Evolutionary conservation across 2,888 invertebrate genomes (phyloP).

Genomic region (Leucozona laternaria): DNA sequence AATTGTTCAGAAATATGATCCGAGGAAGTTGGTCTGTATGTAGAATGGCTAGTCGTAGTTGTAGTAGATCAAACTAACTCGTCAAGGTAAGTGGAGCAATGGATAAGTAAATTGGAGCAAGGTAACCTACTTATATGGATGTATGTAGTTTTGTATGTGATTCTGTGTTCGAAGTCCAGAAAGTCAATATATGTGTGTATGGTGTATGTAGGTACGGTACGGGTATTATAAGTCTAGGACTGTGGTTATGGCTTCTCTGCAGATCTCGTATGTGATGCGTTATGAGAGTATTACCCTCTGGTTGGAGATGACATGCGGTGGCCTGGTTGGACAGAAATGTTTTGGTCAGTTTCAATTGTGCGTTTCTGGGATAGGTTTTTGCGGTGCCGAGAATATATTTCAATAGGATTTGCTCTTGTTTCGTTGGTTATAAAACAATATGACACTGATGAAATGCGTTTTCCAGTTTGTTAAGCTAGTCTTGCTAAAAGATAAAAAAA

Average conservation of each 20-base stretch:
- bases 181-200: too few relatives aligned
- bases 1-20: conserved; percentile 54
- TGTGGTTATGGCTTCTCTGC: conserved; percentile 38
- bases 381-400: conserved; percentile 48
- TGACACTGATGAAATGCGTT: conserved; percentile 43
- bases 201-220: too few relatives aligned
- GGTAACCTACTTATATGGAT: conserved; percentile 52
- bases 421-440: conserved; percentile 26
- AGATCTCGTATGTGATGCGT: conserved; percentile 48
- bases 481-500: conserved; percentile 44
- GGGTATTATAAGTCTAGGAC: conserved; percentile 36
- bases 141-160: neutral
- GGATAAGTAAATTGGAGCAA: conserved; percentile 47
- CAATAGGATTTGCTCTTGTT: conserved; percentile 42
- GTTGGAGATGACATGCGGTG: conserved; percentile 26
- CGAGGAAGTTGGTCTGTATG: conserved; percentile 16
- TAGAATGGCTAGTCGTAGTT: neutral
- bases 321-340: conserved; percentile 33
- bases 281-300: conserved; percentile 42
- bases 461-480: conserved; percentile 1
- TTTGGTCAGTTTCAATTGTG: conserved; percentile 11
- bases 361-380: conserved; percentile 19
- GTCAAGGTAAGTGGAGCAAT: conserved; percentile 60
- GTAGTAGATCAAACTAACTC: conserved; percentile 35
- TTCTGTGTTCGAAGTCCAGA: conserved; percentile 23